Percentiles rank a stretch among this genome's conserved stretches.
These are phyloP conservation scores for Stichodactyla mertensii DNA, from an alignment of 64 coral and sea anemone genomes.

Conservation along the genomic window DNA sequence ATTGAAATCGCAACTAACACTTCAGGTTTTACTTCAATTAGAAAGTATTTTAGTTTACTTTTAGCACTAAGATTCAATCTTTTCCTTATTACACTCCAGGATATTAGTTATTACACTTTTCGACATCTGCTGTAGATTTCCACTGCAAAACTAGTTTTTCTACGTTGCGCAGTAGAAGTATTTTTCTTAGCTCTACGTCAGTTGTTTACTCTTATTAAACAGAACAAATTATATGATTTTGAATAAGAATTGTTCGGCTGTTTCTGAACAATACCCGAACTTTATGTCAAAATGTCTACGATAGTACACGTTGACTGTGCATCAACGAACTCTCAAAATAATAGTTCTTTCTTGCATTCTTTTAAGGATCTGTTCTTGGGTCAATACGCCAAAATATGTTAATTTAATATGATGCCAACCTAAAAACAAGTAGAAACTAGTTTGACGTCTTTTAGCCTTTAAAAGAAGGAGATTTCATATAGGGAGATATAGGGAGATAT, in stretches of 20 bases:
- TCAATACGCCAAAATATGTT: too few relatives aligned
- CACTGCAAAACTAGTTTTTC: neutral
- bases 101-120: neutral
- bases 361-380: too few relatives aligned
- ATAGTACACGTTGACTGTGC: too few relatives aligned
- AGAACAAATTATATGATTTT: neutral
- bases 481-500: too few relatives aligned
- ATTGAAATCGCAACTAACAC: neutral
- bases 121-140: neutral
- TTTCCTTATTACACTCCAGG: neutral
- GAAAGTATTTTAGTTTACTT: too few relatives aligned
- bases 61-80: neutral
- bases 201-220: neutral
- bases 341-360: too few relatives aligned
- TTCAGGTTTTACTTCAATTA: neutral
- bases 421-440: too few relatives aligned
- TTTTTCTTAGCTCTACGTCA: too few relatives aligned
- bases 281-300: too few relatives aligned
- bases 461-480: neutral
- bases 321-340: too few relatives aligned
- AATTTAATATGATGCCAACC: too few relatives aligned
- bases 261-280: too few relatives aligned
- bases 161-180: neutral
- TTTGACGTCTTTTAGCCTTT: neutral
- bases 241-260: neutral